Conservation (phyloP, 1,140 invertebrate genomes). For the Leptonema lineaticorne region DNA sequence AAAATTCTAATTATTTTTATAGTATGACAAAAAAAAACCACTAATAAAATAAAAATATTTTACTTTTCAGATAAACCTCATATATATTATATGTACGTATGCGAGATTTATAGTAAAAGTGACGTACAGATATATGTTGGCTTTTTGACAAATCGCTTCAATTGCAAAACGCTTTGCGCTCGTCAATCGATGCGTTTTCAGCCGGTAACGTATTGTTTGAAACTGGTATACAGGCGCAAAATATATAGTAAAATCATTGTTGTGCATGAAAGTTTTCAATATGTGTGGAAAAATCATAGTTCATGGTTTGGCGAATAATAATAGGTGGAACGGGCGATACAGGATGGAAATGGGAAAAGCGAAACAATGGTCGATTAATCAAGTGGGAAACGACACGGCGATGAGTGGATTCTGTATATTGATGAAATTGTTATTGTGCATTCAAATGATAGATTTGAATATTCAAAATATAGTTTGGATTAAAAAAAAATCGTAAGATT, state of each 20-base stretch:
- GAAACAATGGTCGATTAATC: conserved; percentile 30
- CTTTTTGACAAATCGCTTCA: not conserved
- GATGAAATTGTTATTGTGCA: too few relatives aligned
- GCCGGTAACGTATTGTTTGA: not conserved
- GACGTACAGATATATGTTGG: too few relatives aligned
- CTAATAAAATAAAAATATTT: too few relatives aligned
- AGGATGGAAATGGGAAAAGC: not conserved
- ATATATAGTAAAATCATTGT: not conserved
- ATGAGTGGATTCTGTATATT: conserved; percentile 23
- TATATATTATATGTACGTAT: too few relatives aligned
- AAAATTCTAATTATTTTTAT: too few relatives aligned
- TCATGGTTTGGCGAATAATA: not conserved
- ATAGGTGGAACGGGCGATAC: not conserved
- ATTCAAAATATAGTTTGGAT: too few relatives aligned
- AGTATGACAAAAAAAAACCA: too few relatives aligned
- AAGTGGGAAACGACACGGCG: conserved; percentile 13
- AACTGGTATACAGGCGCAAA: too few relatives aligned
- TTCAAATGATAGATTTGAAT: too few relatives aligned
- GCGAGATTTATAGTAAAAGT: too few relatives aligned
- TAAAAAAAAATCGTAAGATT: too few relatives aligned
- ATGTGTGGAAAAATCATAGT: not conserved
- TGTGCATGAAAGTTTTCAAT: not conserved
- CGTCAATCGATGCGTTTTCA: not conserved
- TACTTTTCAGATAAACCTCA: too few relatives aligned
- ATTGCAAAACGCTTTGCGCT: not conserved